Base-by-base conservation (phyloP, 2,888 invertebrate genomes). In the Saturnia pavonia region DNA sequence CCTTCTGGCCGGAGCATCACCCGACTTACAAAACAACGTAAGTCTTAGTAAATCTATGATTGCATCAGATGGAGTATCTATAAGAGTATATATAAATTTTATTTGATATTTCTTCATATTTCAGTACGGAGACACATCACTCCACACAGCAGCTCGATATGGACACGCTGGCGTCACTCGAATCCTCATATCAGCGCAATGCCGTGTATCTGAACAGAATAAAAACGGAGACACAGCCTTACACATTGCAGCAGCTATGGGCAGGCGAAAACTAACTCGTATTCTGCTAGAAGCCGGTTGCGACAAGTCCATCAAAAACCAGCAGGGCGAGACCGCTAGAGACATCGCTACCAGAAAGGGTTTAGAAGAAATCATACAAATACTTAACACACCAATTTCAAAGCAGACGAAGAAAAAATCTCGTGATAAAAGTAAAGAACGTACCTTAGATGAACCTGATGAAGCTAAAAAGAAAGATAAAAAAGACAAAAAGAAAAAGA, bases 91-190 rank as follows among this genome's bases (percentile, higher is more conserved):
- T n/a, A n/a, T n/a, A 14, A 45, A 22, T 0, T 51, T 48, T 65
- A 34, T n/a, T 67, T 40, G 16, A 27, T 60, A 8, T 54, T 43
- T 16, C 45, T 27, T 3, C 25, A 16, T 63, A 12, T 79, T 94
- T 25, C 93, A 98, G 98, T 99, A 99, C 87, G 99, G 99, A 8
- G 99, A 99, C 87, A 98, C 99, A 0, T 96, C 99, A 0, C 94
- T 99, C 42, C 99, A 99, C 90, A 99, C 99, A 4, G 97, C 98
- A 1, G 98, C 98, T 8, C 95, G 99, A 34, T 99, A 99, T 88
- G 99, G 99, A 0, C 99, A 99, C 91, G 99, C 99, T 0, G 99
- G 99, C 3, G 99, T 99, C 73, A 97, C 98, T 0, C 95, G 99
- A 70, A 99, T 99, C 80, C 95, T 99, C 70, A 96, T 99, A 78